phyloP scores from a whole-genome alignment of 2,797 vertebrate species.

The Arnoldichthys spilopterus region DNA sequence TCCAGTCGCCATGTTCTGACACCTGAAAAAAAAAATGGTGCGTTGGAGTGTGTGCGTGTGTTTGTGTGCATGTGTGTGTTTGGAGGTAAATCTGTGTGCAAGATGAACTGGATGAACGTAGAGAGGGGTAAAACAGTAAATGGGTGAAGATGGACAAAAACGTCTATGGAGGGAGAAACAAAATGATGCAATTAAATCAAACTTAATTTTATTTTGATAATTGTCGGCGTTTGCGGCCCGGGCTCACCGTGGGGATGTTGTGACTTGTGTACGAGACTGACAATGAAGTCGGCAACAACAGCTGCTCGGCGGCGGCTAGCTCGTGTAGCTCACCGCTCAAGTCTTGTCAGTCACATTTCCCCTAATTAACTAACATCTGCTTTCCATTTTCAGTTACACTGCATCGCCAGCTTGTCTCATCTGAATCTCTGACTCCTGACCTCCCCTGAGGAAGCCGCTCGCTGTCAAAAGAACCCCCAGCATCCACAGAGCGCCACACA shows the following conservation, averaged over 20 bases:
- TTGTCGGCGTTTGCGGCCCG: slow-evolving; percentile 81
- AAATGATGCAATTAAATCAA: slow-evolving; percentile 82
- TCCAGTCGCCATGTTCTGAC: no score
- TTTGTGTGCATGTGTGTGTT: background rate
- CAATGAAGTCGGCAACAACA: slow-evolving; percentile 92
- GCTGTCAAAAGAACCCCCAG: slow-evolving; percentile 78
- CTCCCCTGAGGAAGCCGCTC: slow-evolving; percentile 89
- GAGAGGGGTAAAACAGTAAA: slow-evolving; percentile 56
- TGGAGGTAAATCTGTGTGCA: slow-evolving; percentile 42
- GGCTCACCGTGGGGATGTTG: slow-evolving; percentile 86
- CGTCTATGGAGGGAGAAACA: slow-evolving; percentile 49
- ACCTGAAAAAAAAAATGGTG: no score
- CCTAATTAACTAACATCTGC: slow-evolving; percentile 99
- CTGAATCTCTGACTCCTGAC: slow-evolving; percentile 95
- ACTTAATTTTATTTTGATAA: slow-evolving; percentile 88
- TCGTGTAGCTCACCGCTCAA: slow-evolving; percentile 89
- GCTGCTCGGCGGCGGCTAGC: slow-evolving; percentile 92
- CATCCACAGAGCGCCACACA: slow-evolving; percentile 59
- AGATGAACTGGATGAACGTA: slow-evolving; percentile 56
- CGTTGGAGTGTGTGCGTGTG: no score
- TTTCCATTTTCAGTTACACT: slow-evolving; percentile 95
- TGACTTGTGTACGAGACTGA: slow-evolving; percentile 93
- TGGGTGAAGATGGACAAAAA: slow-evolving; percentile 34
- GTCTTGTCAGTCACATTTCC: slow-evolving; percentile 99
- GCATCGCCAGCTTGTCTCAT: slow-evolving; percentile 93